phyloP scores from a whole-genome alignment of 2,888 invertebrate genomes.

The Athetis lepigone region DNA sequence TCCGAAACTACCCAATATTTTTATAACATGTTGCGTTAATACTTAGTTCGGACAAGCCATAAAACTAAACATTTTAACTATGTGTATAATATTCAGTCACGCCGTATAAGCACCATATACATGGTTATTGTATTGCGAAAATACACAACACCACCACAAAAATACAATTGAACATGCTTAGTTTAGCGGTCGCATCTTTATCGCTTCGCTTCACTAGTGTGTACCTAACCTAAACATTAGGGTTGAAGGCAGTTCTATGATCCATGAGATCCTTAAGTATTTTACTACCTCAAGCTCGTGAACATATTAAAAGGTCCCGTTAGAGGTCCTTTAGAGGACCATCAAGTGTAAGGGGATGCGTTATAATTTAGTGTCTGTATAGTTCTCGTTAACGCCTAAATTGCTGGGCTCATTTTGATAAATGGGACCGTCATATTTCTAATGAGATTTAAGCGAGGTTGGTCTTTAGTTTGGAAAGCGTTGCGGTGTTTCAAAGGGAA shows the following conservation, averaged over 20 bases:
- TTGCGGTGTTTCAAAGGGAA: not conserved
- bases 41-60: too few relatives aligned
- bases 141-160: not conserved
- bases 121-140: not conserved
- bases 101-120: too few relatives aligned
- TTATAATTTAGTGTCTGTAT: conserved; percentile 36
- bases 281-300: conserved; percentile 43
- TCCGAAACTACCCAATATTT: too few relatives aligned
- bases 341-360: conserved; percentile 37
- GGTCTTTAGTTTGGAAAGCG: not conserved
- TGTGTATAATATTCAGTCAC: too few relatives aligned
- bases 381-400: conserved; percentile 26
- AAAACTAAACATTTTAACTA: too few relatives aligned
- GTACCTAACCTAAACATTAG: conserved; percentile 22
- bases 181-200: not conserved
- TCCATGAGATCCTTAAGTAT: conserved; percentile 47
- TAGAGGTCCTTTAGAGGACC: conserved; percentile 38
- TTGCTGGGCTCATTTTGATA: conserved; percentile 38
- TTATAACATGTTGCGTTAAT: too few relatives aligned
- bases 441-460: conserved; percentile 19
- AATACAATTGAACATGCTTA: not conserved
- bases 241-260: conserved; percentile 32
- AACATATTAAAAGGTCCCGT: conserved; percentile 50
- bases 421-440: conserved; percentile 21
- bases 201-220: conserved; percentile 1